Percentiles rank a stretch among this genome's conserved stretches.
These are phyloP conservation scores for Salvelinus fontinalis DNA, from an alignment of 2,113 vertebrate genomes.

Conservation along the genomic window DNA sequence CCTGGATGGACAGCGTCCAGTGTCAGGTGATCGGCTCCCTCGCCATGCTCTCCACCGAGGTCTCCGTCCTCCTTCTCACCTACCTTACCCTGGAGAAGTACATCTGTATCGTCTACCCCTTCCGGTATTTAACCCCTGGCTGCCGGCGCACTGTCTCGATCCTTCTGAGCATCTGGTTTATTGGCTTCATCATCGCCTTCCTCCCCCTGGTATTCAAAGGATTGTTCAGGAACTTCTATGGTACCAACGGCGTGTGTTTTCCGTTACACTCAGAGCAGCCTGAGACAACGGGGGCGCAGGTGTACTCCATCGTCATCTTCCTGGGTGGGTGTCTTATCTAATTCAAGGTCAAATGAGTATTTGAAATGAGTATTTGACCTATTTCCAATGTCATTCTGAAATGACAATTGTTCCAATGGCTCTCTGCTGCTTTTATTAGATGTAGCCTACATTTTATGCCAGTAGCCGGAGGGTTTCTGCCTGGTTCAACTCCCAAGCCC, in stretches of 20 bases:
- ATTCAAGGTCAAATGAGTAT: not conserved
- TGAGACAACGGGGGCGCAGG: slow-evolving; percentile 86
- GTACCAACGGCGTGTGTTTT: slow-evolving; percentile 94
- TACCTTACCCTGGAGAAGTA: slow-evolving; percentile 97
- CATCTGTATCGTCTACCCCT: slow-evolving; percentile 96
- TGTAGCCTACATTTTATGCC: no score
- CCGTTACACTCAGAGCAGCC: slow-evolving; percentile 92
- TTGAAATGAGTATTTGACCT: no score
- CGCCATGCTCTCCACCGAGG: slow-evolving; percentile 96
- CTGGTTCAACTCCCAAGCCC: no score
- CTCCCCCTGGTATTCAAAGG: slow-evolving; percentile 86
- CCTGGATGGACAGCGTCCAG: slow-evolving; percentile 92
- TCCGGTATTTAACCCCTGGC: slow-evolving; percentile 87
- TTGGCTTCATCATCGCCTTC: slow-evolving; percentile 88
- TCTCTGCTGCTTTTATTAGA: no score
- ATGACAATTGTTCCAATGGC: not conserved
- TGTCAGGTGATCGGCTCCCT: slow-evolving; percentile 92
- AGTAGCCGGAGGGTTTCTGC: no score
- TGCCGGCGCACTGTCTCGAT: slow-evolving; percentile 85
- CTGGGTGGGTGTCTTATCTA: slow-evolving; percentile 78
- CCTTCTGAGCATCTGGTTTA: slow-evolving; percentile 88
- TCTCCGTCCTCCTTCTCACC: slow-evolving; percentile 93
- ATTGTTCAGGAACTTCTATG: slow-evolving; percentile 94
- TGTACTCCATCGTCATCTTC: slow-evolving; percentile 94
- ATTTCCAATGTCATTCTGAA: not conserved